Base-by-base conservation (phyloP, 2,888 invertebrate species). In the Temnothorax rugatulus region DNA sequence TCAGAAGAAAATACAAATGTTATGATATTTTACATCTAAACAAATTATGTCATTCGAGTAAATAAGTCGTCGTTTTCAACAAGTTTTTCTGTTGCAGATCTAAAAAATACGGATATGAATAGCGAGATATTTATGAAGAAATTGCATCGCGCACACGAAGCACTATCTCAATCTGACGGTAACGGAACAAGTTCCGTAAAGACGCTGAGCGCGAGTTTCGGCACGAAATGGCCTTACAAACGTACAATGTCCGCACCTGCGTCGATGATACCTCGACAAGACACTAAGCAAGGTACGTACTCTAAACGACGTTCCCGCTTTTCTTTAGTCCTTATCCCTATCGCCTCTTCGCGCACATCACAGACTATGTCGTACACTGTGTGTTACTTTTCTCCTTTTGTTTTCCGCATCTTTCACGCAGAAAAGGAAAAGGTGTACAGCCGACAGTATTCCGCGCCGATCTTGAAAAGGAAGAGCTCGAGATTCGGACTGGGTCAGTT, bases 361-460 rank as follows among this genome's bases (percentile, higher is more conserved):
- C 52, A 76, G 11, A 68, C 47, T 69, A 68, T 77, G 54, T 59
- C 34, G 57, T 83, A 74, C 74, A 84, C 82, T 63, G 4, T 50
- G 82, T 83, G 76, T 89, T 76, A 82, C 63, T 82, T 84, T 68
- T 87, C 41, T 73, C 61, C 64, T 61, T 21, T 68, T 76, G 38
- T 54, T 57, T 81, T 25, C 66, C 73, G 59, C 74, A 77, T 77
- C 73, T 71, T 69, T 85, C 87, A 84, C 95, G 94, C 96, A 96
- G 97, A 97, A 91, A 98, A 97, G 95, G 98, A 98, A 95, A 98
- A 98, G 95, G 97, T 97, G 90, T 98, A 98, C 95, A 97, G 97
- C 92, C 97, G 99, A 11, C 99, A 99, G 95, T 98, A 98, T 95
- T 99, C 99, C 29, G 99, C 99, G 66, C 99, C 99, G n/a, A 97